Conservation (phyloP, 2,888 invertebrate species). For the Rosalia funebris region DNA sequence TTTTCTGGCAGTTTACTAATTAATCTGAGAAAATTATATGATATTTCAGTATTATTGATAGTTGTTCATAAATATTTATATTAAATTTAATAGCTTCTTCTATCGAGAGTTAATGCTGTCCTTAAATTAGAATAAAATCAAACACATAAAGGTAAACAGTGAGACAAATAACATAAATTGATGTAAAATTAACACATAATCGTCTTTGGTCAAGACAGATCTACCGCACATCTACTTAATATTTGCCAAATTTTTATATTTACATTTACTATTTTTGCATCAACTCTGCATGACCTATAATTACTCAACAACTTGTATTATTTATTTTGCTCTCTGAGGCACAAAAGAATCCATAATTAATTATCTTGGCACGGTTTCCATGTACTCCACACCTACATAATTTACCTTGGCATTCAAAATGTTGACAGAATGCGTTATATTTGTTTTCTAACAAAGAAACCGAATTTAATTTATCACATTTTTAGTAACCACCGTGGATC, state of each 20-base stretch:
- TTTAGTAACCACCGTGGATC: constrained; percentile 85
- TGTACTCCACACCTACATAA: constrained; percentile 18
- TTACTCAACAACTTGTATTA: constrained; percentile 23
- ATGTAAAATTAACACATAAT: not conserved
- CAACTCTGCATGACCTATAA: constrained; percentile 7
- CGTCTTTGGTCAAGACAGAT: constrained; percentile 8
- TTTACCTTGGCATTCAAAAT: constrained; percentile 33
- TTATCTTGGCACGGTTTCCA: constrained; percentile 27
- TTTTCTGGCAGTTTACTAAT: too few relatives aligned
- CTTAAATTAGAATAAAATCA: too few relatives aligned
- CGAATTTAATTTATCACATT: constrained; percentile 36
- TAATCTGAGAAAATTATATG: too few relatives aligned
- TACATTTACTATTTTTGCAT: constrained; percentile 13
- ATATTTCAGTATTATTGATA: not conserved
- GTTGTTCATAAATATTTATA: not conserved
- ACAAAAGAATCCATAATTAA: constrained; percentile 16
- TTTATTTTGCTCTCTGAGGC: constrained; percentile 20
- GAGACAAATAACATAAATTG: not conserved
- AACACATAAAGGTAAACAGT: not conserved
- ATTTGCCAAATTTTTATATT: constrained; percentile 20
- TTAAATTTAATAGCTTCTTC: not conserved
- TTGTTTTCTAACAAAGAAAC: constrained; percentile 23
- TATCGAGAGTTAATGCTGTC: too few relatives aligned
- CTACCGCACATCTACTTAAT: not conserved
- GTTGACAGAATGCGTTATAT: constrained; percentile 24